phyloP scores from a whole-genome alignment of 2,888 invertebrate species.

The Teleogryllus oceanicus region DNA sequence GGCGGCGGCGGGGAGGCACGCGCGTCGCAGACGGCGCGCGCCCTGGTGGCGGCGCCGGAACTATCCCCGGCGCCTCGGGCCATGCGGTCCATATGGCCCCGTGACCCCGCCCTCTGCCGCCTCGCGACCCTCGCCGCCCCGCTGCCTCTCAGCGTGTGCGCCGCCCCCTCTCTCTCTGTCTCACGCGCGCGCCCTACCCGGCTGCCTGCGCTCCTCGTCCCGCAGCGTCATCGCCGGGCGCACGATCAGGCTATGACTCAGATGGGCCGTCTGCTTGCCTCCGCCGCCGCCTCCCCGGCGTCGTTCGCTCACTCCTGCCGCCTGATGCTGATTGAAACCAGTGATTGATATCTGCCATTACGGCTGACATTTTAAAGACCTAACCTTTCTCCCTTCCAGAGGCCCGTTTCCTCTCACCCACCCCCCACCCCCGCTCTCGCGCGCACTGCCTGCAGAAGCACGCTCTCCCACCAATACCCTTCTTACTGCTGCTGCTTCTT shows the following conservation, averaged over 20 bases:
- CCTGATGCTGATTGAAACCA: conserved; percentile 35
- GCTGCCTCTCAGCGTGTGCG: neutral
- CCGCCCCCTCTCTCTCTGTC: neutral
- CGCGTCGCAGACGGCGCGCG: neutral
- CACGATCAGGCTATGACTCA: conserved; percentile 1
- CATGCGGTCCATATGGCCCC: neutral
- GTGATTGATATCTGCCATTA: conserved; percentile 38
- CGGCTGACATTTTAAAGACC: conserved; percentile 37
- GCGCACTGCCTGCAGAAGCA: conserved; percentile 35
- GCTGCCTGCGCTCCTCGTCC: neutral
- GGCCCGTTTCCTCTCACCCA: conserved; percentile 34
- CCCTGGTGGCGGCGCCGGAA: neutral
- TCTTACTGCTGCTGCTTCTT: conserved; percentile 27
- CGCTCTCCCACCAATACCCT: neutral
- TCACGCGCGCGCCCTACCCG: neutral
- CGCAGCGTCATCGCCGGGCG: neutral
- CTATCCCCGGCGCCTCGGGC: neutral
- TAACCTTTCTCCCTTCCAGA: conserved; percentile 38
- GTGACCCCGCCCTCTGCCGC: neutral
- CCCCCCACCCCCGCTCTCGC: conserved; percentile 38
- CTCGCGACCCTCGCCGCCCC: neutral
- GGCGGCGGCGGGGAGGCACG: too few relatives aligned
- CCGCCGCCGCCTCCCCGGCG: neutral
- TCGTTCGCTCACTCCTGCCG: neutral
- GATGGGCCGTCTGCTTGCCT: neutral